Evolutionary conservation across 2,113 vertebrate genomes (phyloP).

Genomic region (Grammatotria lemairii): DNA sequence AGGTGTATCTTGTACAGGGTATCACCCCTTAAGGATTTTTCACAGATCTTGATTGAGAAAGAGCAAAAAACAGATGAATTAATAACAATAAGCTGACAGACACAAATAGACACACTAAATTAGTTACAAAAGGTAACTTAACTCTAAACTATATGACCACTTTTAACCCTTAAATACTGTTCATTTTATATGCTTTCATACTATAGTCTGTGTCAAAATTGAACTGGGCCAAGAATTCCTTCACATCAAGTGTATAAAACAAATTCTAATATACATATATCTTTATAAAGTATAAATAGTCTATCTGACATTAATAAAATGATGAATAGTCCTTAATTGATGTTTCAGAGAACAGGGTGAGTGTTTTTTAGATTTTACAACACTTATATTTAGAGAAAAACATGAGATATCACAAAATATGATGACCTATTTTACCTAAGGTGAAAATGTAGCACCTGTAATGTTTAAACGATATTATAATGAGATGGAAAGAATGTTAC

Average conservation of each 20-base stretch:
- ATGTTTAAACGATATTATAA: background rate
- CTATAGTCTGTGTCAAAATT: background rate
- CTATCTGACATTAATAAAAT: background rate
- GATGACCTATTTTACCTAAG: background rate
- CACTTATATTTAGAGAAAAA: background rate
- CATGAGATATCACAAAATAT: background rate
- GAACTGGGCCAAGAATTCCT: background rate
- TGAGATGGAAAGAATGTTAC: background rate
- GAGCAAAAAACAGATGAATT: background rate
- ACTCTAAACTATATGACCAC: background rate
- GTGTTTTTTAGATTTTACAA: background rate
- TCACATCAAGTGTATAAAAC: background rate
- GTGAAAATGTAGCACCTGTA: background rate
- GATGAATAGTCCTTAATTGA: background rate
- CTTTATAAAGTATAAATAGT: background rate
- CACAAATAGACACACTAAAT: background rate
- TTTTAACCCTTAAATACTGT: background rate
- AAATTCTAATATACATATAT: background rate
- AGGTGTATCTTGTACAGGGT: conserved; percentile 71
- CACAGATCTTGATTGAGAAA: conserved; percentile 58
- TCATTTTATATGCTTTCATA: background rate
- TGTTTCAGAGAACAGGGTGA: background rate
- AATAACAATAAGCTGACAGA: background rate
- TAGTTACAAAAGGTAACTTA: background rate
- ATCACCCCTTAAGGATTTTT: conserved; percentile 63